Evolutionary conservation across 2,888 invertebrate species (phyloP).

Genomic region (Eurois occulta): DNA sequence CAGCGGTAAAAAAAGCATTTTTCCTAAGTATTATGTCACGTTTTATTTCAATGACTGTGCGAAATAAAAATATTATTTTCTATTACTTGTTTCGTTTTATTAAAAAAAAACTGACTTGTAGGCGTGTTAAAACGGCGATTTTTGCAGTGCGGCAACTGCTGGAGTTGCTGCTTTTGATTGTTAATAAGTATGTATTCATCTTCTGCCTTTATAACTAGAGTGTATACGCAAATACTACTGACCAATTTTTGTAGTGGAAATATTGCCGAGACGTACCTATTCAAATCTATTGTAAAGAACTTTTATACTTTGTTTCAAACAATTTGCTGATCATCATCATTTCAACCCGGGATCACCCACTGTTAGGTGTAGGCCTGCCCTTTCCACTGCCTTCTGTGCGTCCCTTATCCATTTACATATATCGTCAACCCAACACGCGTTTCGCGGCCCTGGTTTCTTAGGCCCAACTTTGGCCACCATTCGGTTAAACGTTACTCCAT

Average conservation of each 20-base stretch:
- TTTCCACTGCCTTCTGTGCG: too few species aligned
- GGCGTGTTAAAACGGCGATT: neutral
- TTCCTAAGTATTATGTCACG: slow-evolving; percentile 25
- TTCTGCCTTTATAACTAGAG: neutral
- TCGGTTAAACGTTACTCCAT: too few species aligned
- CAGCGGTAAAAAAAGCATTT: slow-evolving; percentile 2
- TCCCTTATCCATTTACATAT: too few species aligned
- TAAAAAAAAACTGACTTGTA: neutral
- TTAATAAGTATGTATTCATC: neutral
- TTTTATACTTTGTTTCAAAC: too few species aligned
- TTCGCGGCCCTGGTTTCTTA: too few species aligned
- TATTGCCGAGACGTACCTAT: neutral
- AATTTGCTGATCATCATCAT: too few species aligned
- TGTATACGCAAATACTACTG: neutral
- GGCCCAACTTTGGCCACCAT: too few species aligned
- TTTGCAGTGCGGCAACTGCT: neutral
- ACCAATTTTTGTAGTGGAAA: neutral
- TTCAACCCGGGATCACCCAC: too few species aligned
- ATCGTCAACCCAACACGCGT: too few species aligned
- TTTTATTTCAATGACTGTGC: slow-evolving; percentile 28
- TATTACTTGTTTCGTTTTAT: slow-evolving; percentile 47
- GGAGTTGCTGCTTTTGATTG: neutral
- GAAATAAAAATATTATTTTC: slow-evolving; percentile 60
- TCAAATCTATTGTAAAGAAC: too few species aligned
- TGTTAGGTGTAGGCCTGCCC: too few species aligned